Evolutionary conservation across 2,888 invertebrate genomes (phyloP), one percentile per base, ranked within the genome.

Genomic region (Sacculina carcini): DNA sequence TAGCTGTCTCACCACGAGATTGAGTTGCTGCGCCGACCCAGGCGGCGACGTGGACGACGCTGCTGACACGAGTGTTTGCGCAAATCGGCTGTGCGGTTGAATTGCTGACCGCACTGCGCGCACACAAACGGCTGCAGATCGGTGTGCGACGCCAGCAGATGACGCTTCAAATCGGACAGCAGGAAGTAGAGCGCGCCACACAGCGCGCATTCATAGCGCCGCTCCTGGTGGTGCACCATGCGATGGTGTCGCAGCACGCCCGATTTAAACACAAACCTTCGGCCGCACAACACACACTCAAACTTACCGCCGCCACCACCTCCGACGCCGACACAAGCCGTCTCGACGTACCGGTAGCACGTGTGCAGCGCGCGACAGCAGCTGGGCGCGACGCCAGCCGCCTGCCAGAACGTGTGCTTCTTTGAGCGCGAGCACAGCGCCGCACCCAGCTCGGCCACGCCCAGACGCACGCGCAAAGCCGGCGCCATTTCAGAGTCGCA

Each of bases 81-180:
- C n/a, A 9, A 42, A 2, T 42, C 42, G n/a, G 42, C 24, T n/a
- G 24, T 12, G 14, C 42, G 42, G 5, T 24, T 14, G 26, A 42
- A 42, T 10, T 9, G n/a, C 6, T 14, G 26, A 9, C 42, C 26
- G 26, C 42, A 42, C 10, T 2, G 26, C 2, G 3, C 2, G 42
- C 42, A 42, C n/a, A n/a, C 6, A 28, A 26, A 42, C n/a, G 42
- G 42, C 42, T 42, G 24, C 14, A 42, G 42, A 12, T 26, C 6
- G 26, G 42, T 42, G 42, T 42, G 42, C 42, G 42, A 42, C 26
- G 42, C 42, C 42, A 42, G 42, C 26, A 42, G 42, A 28, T 42
- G 42, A 16, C 42, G 42, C 42, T 42, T 42, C 42, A 42, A 28
- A 28, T 42, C 42, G 1, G 42, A 42, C 26, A 42, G 42, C 42